Base-by-base conservation (phyloP, 2,888 invertebrate species). In the Rotaria macrura region DNA sequence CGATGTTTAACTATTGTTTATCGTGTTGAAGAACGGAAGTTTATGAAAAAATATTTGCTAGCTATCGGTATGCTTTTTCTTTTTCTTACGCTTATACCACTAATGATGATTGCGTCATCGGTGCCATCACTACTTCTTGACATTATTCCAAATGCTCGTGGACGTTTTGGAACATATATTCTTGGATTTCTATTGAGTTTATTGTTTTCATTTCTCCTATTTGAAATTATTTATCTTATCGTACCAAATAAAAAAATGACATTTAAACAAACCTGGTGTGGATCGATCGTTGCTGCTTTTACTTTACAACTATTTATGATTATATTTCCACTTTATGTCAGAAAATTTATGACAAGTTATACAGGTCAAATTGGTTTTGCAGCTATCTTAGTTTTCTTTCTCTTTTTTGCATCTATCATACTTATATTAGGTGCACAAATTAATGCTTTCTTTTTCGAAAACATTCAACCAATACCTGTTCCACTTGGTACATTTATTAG, bases 351-450 rank as follows among this genome's bases (percentile, higher is more conserved):
- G 79, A 2, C 43, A 43, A 79, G 43, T 79, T 79, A 79, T 43
- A 25, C 79, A 5, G 79, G 79, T 10, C 79, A 79, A 79, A 43
- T 79, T 43, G 79, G 79, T 38, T 43, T 79, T 79, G 79, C 43
- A 23, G 20, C 43, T n/a, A 79, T 79, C 43, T 43, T 79, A 79
- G 20, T 79, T n/a, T 25, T 79, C 25, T 79, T 79, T 79, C 43
- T 79, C 6, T 79, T 43, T n/a, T 79, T 43, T 79, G 23, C 43
- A 4, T 25, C 79, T 23, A n/a, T 79, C 12, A 79, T 79, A 43
- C n/a, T 79, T 43, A 79, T 79, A 43, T 43, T 79, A 79, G 79
- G 79, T 79, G 79, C 79, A 25, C 79, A 79, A 40, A 79, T 79
- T 43, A 79, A 79, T 43, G 40, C 79, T 79, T 79, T 79, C 79